phyloP scores from a whole-genome alignment of 2,113 vertebrate genomes.

The Psilopogon haemacephalus region DNA sequence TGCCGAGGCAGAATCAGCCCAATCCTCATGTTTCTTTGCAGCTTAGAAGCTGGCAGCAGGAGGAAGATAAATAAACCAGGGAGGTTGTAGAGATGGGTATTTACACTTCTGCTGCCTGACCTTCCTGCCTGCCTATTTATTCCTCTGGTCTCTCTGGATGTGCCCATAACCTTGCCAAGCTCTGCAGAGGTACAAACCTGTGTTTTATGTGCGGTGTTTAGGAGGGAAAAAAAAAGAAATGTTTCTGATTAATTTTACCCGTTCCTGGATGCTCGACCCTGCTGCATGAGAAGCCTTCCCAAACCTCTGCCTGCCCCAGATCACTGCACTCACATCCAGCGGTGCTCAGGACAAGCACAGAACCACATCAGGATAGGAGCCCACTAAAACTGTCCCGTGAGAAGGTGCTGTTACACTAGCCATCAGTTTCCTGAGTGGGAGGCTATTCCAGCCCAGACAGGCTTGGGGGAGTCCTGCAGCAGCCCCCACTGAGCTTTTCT shows the following conservation, averaged over 20 bases:
- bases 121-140: conserved; percentile 16
- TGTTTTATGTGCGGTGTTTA: not conserved
- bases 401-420: not conserved
- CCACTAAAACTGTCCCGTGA: not conserved
- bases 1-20: not conserved
- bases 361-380: not conserved
- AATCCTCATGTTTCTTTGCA: not conserved
- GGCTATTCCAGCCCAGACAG: accelerated
- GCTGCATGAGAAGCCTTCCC: not conserved
- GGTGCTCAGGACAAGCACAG: not conserved
- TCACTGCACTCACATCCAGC: not conserved
- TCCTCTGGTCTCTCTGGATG: conserved; percentile 18
- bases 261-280: not conserved
- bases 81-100: not conserved
- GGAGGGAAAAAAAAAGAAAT: not conserved
- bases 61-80: not conserved
- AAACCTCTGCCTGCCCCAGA: not conserved
- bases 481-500: not conserved
- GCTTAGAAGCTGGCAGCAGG: not conserved
- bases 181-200: not conserved
- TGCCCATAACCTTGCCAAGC: not conserved
- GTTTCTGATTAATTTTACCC: not conserved
- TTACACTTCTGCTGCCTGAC: conserved; percentile 26
- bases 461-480: not conserved
- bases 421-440: not conserved